Evolutionary conservation across 2,888 invertebrate genomes (phyloP), one percentile per base, ranked within the genome.

Genomic region (Thymelicus acteon): DNA sequence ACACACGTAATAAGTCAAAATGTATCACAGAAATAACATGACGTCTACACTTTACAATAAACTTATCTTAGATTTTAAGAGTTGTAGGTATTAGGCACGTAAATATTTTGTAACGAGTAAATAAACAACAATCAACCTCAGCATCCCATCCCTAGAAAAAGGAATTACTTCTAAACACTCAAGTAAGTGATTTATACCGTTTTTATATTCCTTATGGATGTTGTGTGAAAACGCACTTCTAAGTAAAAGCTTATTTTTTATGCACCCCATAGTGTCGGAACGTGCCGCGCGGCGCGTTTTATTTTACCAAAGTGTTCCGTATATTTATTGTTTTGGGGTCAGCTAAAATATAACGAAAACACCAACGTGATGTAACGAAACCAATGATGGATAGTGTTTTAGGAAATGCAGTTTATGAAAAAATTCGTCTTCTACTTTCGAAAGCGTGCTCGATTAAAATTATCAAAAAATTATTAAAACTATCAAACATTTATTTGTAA

Each of bases 201-300:
- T 68, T 68, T 77, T 75, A 74, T 76, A 77, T 79, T 74, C 75
- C 73, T 75, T 73, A 74, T 74, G 75, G 78, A 79, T 75, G 79
- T 79, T 81, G 86, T 84, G 87, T 86, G 87, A 85, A 87, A 90
- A 85, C 83, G 82, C 85, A 87, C 86, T 89, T 83, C 79, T 74
- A 75, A 72, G 85, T 90, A 87, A 92, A 85, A 90, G 91, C 91
- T 90, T 90, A 88, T 93, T 88, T 82, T 84, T 84, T 92, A 93
- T 93, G 90, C 93, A 93, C 93, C 92, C 92, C 84, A 54, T 54
- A 54, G 78, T 74, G 12, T 70, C 63, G 72, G 57, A 74, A 77
- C 79, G 79, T 81, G 79, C 78, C 79, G 77, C 74, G 24, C 79
- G 78, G 79, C 77, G 75, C 82, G 82, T 87, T 87, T 88, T 87